Evolutionary conservation across 1,140 invertebrate genomes (phyloP).

Genomic region (Stenopsyche tienmushanensis): DNA sequence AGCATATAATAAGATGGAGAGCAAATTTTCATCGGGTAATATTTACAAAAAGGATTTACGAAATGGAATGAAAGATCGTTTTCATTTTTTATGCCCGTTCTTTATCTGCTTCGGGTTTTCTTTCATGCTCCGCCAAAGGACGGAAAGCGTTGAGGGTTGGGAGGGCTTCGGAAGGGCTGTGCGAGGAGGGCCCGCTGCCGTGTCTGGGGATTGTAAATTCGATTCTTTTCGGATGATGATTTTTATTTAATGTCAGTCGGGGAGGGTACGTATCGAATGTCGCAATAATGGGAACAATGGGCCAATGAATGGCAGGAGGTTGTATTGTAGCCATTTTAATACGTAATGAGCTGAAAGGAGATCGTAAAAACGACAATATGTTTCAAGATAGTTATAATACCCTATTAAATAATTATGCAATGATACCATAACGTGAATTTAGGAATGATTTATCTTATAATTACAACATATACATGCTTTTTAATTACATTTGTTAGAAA

Average conservation of each 20-base stretch:
- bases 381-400: too few relatives aligned
- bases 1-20: conserved; percentile 42
- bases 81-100: conserved; percentile 42
- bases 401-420: too few relatives aligned
- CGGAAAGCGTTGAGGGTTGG: conserved; percentile 6
- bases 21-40: conserved; percentile 43
- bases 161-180: neutral
- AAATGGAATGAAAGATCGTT: conserved; percentile 43
- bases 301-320: neutral
- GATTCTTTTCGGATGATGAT: conserved; percentile 43
- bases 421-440: too few relatives aligned
- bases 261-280: conserved; percentile 35
- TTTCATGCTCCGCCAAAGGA: conserved; percentile 23
- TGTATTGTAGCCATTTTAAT: conserved; percentile 10
- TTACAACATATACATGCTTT: too few relatives aligned
- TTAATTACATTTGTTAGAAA: too few relatives aligned
- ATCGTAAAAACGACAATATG: too few relatives aligned
- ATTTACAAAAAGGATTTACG: conserved; percentile 43
- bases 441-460: too few relatives aligned
- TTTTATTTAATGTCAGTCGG: conserved; percentile 39
- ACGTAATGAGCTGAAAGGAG: conserved; percentile 18
- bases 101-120: conserved; percentile 37
- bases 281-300: conserved; percentile 39
- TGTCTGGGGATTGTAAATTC: conserved; percentile 41
- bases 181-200: conserved; percentile 3